Evolutionary conservation across 2,113 vertebrate genomes (phyloP).

Genomic region (Copsychus sechellarum): DNA sequence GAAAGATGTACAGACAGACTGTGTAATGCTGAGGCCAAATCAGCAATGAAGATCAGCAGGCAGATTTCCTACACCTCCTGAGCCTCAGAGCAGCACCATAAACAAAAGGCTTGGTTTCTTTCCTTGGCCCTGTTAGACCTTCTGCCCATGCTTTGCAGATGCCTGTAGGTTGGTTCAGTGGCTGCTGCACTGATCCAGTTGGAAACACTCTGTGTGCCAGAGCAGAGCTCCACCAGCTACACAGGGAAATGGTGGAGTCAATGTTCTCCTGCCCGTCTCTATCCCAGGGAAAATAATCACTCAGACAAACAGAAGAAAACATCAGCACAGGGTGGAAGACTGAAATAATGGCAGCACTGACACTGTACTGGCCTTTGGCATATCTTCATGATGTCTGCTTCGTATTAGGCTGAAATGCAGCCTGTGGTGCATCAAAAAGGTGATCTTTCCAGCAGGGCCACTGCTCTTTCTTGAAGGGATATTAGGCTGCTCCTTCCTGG

Average conservation of each 20-base stretch:
- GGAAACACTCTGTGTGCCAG: neutral
- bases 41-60: neutral
- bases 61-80: neutral
- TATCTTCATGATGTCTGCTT: neutral
- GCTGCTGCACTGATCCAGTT: neutral
- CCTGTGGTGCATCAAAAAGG: neutral
- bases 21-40: neutral
- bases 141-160: neutral
- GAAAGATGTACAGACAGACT: neutral
- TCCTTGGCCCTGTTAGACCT: neutral
- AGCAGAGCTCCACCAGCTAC: neutral
- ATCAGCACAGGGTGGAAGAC: neutral
- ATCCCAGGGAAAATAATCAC: neutral
- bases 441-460: neutral
- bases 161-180: neutral
- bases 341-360: neutral
- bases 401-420: neutral
- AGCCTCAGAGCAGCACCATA: neutral
- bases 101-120: neutral
- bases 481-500: neutral
- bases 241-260: rapidly evolving
- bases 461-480: neutral
- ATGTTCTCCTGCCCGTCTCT: neutral
- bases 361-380: neutral
- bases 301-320: neutral